Base-by-base conservation (phyloP, 1,140 invertebrate species). In the Neomicropteryx cornuta region DNA sequence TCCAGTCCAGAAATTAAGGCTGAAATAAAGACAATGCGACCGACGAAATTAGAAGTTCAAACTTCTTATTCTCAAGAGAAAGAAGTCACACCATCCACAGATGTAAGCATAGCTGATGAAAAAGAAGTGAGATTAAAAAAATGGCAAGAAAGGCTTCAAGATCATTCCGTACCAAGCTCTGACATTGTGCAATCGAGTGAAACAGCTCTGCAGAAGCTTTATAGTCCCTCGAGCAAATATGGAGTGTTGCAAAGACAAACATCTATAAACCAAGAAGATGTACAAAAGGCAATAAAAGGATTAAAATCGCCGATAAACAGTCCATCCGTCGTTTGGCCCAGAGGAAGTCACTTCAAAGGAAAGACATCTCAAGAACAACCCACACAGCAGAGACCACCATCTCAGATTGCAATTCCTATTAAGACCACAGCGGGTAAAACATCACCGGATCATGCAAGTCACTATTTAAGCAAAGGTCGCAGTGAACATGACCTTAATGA, bases 401-500 rank as follows among this genome's bases (percentile, higher is more conserved):
- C 47, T 36, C 48, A 43, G 41, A 16, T 33, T 49, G 46, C 38
- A 48, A 53, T 34, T 33, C 23, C 39, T 45, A 51, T 23, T 32
- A 8, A 10, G 6, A 43, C 47, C 5, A 42, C 46, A 17, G 55
- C 58, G 39, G 51, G 54, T 32, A 60, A 52, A 1, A 57, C 64
- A 14, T 60, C 58, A 5, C 57, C 60, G 4, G 33, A 41, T 36
- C 45, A 3, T 46, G 36, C 10, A 41, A 38, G 17, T 17, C 42
- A 29, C 14, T 51, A 55, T 34, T 60, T 66, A 21, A 49, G 52
- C 2, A 62, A 64, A 55, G 43, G 72, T 46, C 53, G 58, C 23
- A 74, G 68, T 10, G 77, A 83, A 39, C 74, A 77, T 42, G 78
- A 85, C 44, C 51, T 84, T 27, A 82, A 86, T 45, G 87, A 92